A percentile compares a stretch with the other conserved stretches of the same genome.
These are phyloP conservation scores for Orthonevra nobilis DNA, from an alignment of 2,888 invertebrate genomes.

Conservation along the genomic window DNA sequence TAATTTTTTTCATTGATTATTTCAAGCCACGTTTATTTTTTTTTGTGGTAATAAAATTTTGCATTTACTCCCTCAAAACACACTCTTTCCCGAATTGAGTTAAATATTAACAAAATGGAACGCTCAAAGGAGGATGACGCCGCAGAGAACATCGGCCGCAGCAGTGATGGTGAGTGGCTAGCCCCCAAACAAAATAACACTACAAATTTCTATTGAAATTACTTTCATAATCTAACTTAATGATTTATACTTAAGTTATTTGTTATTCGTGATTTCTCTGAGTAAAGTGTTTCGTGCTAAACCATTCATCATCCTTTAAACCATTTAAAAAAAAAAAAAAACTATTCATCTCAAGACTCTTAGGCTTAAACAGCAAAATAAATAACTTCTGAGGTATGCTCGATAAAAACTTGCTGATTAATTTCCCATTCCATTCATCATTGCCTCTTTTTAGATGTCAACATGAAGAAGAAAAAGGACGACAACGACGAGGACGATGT, in stretches of 20 bases:
- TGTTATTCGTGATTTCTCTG: too few relatives aligned
- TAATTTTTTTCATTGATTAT: neutral
- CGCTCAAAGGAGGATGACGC: conserved; percentile 7
- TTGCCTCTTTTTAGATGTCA: conserved; percentile 52
- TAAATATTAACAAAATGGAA: conserved; percentile 25
- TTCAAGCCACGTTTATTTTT: neutral
- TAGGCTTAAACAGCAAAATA: conserved; percentile 56
- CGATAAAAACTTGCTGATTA: conserved; percentile 38
- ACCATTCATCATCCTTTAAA: conserved; percentile 10
- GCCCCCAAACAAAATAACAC: too few relatives aligned
- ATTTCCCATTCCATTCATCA: conserved; percentile 62
- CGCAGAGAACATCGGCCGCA: neutral
- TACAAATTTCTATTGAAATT: neutral
- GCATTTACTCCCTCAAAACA: neutral
- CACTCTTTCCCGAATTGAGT: neutral
- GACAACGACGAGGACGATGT: neutral
- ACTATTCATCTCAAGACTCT: conserved; percentile 25
- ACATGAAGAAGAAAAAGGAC: neutral
- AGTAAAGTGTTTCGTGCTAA: conserved; percentile 45
- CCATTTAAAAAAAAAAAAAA: conserved; percentile 19
- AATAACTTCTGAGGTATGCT: conserved; percentile 61
- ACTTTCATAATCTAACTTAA: too few relatives aligned
- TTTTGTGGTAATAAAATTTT: too few relatives aligned
- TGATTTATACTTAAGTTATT: conserved; percentile 2
- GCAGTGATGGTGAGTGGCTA: conserved; percentile 49